Percentiles rank a stretch among this genome's conserved stretches.
These are phyloP conservation scores for Aphelenchoides fujianensis DNA, from an alignment of 1,140 invertebrate genomes.

Conservation along the genomic window DNA sequence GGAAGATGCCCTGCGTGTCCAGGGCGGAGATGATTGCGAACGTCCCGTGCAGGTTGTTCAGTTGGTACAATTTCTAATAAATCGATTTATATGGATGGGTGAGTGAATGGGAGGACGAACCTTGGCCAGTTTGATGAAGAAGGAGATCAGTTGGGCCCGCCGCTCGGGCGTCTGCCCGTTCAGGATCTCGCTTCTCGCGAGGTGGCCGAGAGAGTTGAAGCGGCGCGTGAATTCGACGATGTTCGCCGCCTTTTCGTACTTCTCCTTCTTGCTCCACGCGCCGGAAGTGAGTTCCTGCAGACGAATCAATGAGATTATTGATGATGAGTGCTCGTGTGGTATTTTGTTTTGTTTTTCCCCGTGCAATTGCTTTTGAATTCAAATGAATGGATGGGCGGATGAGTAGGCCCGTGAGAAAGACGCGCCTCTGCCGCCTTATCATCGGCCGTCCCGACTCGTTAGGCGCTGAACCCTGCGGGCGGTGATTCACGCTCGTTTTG, in stretches of 20 bases:
- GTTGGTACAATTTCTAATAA: slow-evolving; percentile 12
- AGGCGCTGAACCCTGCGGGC: too few relatives aligned
- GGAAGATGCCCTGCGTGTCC: slow-evolving; percentile 2
- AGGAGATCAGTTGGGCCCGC: slow-evolving; percentile 17
- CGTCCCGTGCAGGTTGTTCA: slow-evolving; percentile 16
- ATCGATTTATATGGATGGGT: too few relatives aligned
- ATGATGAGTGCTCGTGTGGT: too few relatives aligned
- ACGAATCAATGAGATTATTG: slow-evolving; percentile 1
- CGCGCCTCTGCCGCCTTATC: too few relatives aligned
- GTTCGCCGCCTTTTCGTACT: slow-evolving; percentile 7
- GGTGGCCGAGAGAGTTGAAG: slow-evolving; percentile 4
- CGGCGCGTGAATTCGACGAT: slow-evolving; percentile 17
- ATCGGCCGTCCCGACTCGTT: too few relatives aligned
- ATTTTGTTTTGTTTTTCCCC: too few relatives aligned
- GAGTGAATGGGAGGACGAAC: neutral
- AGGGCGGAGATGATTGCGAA: slow-evolving; percentile 14
- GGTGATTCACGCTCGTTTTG: too few relatives aligned
- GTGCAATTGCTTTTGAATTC: too few relatives aligned
- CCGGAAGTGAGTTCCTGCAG: slow-evolving; percentile 7
- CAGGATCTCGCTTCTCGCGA: neutral
- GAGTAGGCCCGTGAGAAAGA: too few relatives aligned
- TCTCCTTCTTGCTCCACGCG: slow-evolving; percentile 1
- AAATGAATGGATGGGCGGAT: too few relatives aligned
- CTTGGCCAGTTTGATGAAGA: slow-evolving; percentile 22
- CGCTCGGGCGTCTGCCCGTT: neutral